These are phyloP conservation scores for Selene dorsalis DNA, from an alignment of 2,797 vertebrate genomes.

Conservation along the genomic window DNA sequence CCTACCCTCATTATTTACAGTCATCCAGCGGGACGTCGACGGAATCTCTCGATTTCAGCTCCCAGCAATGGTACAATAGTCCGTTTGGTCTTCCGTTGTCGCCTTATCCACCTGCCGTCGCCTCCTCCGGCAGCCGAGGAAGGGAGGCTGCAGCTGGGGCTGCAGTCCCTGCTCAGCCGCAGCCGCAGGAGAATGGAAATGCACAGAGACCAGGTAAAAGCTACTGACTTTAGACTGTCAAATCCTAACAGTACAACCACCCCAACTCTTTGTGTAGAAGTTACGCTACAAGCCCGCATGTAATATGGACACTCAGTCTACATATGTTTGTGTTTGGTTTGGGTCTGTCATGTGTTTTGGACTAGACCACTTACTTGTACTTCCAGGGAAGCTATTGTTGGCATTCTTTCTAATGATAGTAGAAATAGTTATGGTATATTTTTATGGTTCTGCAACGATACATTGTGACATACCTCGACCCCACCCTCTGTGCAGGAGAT, in stretches of 20 bases:
- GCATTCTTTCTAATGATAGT: neutral
- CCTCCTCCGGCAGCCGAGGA: slow-evolving; percentile 56
- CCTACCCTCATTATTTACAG: slow-evolving; percentile 71
- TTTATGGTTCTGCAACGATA: neutral
- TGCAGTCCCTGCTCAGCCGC: slow-evolving; percentile 65
- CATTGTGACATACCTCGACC: neutral
- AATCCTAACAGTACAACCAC: neutral
- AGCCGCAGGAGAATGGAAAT: slow-evolving; percentile 76
- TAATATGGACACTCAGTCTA: neutral
- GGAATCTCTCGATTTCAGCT: slow-evolving; percentile 60
- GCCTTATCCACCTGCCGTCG: slow-evolving; percentile 42
- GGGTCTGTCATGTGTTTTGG: neutral
- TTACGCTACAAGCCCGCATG: neutral
- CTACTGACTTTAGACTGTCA: neutral
- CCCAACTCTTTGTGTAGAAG: neutral
- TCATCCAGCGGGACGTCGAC: slow-evolving; percentile 57
- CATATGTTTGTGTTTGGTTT: neutral
- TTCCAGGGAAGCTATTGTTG: neutral
- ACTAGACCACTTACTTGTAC: neutral
- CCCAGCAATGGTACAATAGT: slow-evolving; percentile 72
- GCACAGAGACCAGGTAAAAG: slow-evolving; percentile 82
- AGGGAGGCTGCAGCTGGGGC: slow-evolving; percentile 65
- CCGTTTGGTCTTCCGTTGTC: slow-evolving; percentile 69
- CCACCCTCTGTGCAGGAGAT: neutral
- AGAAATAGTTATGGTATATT: neutral